These are phyloP conservation scores for Ditylenchus weischeri DNA, from an alignment of 2,888 invertebrate genomes.

Conservation along the genomic window DNA sequence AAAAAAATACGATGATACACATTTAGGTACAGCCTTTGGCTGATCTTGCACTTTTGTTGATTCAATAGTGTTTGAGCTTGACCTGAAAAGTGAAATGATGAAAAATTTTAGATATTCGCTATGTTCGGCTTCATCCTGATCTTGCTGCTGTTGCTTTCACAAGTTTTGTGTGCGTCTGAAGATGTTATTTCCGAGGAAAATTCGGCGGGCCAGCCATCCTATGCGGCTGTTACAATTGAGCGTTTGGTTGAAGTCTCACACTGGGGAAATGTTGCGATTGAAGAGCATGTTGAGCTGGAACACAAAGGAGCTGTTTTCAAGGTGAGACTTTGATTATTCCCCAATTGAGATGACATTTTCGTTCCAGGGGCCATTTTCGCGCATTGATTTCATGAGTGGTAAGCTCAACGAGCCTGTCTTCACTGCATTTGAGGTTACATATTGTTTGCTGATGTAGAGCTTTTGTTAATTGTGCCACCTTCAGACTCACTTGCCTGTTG, in stretches of 20 bases:
- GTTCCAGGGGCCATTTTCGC: conserved; percentile 69
- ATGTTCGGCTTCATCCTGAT: no score
- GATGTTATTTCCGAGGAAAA: no score
- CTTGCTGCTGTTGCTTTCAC: no score
- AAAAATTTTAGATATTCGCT: no score
- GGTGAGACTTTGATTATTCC: conserved; percentile 15
- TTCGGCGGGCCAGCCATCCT: conserved; percentile 78
- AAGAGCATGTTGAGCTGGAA: conserved; percentile 83
- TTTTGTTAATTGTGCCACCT: conserved; percentile 2
- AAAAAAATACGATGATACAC: no score
- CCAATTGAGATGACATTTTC: not conserved
- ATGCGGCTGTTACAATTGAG: conserved; percentile 85
- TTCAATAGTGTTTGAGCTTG: no score
- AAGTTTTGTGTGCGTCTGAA: no score
- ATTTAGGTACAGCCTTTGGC: no score
- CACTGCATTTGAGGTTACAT: conserved; percentile 76
- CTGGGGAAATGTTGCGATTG: conserved; percentile 97
- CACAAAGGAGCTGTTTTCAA: conserved; percentile 89
- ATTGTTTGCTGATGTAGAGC: not conserved
- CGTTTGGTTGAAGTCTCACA: conserved; percentile 91
- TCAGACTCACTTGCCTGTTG: conserved; percentile 70
- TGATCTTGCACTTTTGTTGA: no score
- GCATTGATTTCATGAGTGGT: conserved; percentile 94
- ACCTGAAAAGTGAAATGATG: no score
- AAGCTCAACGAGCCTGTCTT: conserved; percentile 77